phyloP scores from a whole-genome alignment of 2,888 invertebrate genomes.

The Galeruca laticollis region DNA sequence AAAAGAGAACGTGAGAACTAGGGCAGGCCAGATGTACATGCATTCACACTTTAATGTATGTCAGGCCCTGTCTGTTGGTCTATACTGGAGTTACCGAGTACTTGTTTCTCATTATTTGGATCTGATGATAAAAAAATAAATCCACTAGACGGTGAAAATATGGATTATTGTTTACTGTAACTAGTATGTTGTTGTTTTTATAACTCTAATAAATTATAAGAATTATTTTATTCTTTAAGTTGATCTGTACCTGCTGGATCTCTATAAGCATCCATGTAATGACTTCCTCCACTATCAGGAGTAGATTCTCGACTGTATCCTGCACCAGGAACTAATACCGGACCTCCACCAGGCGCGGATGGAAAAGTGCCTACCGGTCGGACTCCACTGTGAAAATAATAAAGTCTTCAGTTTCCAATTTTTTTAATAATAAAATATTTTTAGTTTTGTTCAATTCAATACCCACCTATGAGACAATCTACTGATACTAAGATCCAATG shows the following conservation, averaged over 20 bases:
- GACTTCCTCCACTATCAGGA: slow-evolving; percentile 89
- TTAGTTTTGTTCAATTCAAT: slow-evolving; percentile 18
- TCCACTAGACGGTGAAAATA: too few relatives aligned
- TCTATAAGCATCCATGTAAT: slow-evolving; percentile 89
- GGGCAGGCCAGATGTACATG: too few relatives aligned
- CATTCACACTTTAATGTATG: too few relatives aligned
- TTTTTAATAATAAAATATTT: too few relatives aligned
- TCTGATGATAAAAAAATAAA: too few relatives aligned
- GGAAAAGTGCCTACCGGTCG: slow-evolving; percentile 67
- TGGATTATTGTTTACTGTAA: too few relatives aligned
- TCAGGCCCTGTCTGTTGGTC: too few relatives aligned
- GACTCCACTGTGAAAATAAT: slow-evolving; percentile 71
- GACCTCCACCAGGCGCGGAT: slow-evolving; percentile 47
- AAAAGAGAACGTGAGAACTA: too few relatives aligned
- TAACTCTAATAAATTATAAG: too few relatives aligned
- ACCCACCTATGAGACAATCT: slow-evolving; percentile 84
- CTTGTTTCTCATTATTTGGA: slow-evolving; percentile 59
- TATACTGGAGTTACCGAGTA: too few relatives aligned
- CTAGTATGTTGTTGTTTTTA: too few relatives aligned
- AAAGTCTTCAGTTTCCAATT: slow-evolving; percentile 2
- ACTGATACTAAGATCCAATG: slow-evolving; percentile 89
- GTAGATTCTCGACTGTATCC: slow-evolving; percentile 89
- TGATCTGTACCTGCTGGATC: slow-evolving; percentile 86
- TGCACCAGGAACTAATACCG: slow-evolving; percentile 70
- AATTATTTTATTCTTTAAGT: too few relatives aligned